Evolutionary conservation across 2,888 invertebrate species (phyloP).

Genomic region (Cerastoderma edule): DNA sequence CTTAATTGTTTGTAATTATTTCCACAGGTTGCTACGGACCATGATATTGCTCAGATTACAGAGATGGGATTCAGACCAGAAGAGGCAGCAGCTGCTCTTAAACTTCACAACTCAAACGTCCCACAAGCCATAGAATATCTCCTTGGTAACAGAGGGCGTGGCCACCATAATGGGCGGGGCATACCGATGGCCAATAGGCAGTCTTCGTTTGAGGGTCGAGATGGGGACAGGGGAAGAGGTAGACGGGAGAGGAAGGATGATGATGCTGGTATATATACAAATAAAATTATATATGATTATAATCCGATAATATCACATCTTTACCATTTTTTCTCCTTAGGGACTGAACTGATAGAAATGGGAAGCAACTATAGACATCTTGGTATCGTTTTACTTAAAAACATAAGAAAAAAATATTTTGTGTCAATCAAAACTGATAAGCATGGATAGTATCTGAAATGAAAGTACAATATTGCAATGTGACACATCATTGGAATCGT

Average conservation of each 20-base stretch:
- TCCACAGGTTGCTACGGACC: conserved; percentile 68
- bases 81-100: conserved; percentile 90
- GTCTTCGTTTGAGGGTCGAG: conserved; percentile 35
- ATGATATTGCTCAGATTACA: conserved; percentile 87
- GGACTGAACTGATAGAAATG: no score
- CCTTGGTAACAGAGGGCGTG: conserved; percentile 43
- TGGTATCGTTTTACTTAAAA: no score
- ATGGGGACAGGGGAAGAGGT: conserved; percentile 57
- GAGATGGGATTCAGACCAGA: conserved; percentile 92
- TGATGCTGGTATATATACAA: conserved; percentile 25
- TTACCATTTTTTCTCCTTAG: no score
- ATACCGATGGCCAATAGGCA: conserved; percentile 38
- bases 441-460: no score
- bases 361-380: no score
- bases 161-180: conserved; percentile 20
- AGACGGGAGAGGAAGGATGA: conserved; percentile 48
- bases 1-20: no score
- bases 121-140: conserved; percentile 78
- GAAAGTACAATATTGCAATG: no score
- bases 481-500: no score
- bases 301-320: no score
- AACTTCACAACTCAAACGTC: conserved; percentile 89
- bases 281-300: no score
- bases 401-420: no score
- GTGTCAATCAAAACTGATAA: no score